These are phyloP conservation scores for Orientallactaga sibirica DNA, from an alignment of 2,797 vertebrate species.

Conservation along the genomic window DNA sequence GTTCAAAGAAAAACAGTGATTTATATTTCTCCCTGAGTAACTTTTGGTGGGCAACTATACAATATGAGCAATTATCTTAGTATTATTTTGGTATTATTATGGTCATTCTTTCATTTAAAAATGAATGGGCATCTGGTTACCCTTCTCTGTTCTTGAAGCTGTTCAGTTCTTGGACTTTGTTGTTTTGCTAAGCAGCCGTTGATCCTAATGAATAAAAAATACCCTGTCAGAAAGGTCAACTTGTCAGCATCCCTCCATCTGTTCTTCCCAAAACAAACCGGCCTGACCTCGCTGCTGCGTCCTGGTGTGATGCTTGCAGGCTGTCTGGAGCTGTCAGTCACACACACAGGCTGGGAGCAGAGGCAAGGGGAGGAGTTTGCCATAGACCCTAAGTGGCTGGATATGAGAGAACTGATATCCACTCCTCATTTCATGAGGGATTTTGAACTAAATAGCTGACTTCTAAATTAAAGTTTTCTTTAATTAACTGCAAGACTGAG, in stretches of 20 bases:
- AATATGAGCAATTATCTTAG: neutral
- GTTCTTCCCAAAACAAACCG: conserved; percentile 65
- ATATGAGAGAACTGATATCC: neutral
- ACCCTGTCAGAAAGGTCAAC: conserved; percentile 75
- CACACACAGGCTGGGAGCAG: neutral
- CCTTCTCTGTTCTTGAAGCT: conserved; percentile 44
- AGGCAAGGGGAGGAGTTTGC: neutral
- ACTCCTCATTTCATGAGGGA: conserved; percentile 24
- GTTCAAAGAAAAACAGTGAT: neutral
- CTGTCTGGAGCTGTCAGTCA: conserved; percentile 40
- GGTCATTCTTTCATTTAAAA: conserved; percentile 45
- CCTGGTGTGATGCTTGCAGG: neutral
- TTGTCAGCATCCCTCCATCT: conserved; percentile 60
- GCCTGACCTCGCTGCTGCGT: conserved; percentile 41
- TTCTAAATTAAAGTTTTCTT: conserved; percentile 59
- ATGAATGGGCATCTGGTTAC: neutral
- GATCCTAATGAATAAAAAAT: conserved; percentile 76
- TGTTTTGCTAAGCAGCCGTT: conserved; percentile 67
- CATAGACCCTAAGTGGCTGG: neutral
- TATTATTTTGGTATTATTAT: neutral
- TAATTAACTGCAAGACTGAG: conserved; percentile 29
- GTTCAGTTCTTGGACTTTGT: conserved; percentile 42
- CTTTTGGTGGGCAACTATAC: neutral
- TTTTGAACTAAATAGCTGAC: conserved; percentile 58
- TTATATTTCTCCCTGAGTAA: neutral